Base-by-base conservation (phyloP, 2,888 invertebrate species). In the Ametastegia equiseti region DNA sequence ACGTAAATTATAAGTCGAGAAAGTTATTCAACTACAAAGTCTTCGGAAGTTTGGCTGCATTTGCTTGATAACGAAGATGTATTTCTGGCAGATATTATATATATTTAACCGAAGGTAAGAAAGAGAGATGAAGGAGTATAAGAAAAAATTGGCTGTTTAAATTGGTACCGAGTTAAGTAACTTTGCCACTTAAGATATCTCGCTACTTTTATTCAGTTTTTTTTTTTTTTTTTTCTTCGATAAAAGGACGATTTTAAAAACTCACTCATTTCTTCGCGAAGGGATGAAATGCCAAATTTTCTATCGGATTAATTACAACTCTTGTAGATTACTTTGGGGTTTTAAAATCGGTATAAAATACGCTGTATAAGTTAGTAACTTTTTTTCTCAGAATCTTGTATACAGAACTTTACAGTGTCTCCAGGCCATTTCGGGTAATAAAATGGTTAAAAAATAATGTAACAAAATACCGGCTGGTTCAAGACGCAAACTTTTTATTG, bases 111-210 rank as follows among this genome's bases (percentile, higher is more conserved):
- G n/a, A n/a, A n/a, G n/a, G n/a, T n/a, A n/a, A n/a, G n/a, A n/a
- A n/a, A n/a, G n/a, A n/a, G n/a, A n/a, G n/a, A n/a, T n/a, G 23
- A 54, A 7, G n/a, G 19, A 19, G 54, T 3, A 3, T 3, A 54
- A 54, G 54, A 54, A 54, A 54, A 54, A 54, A 19, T 54, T 54
- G 23, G 7, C 54, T 23, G 19, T 54, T 54, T 54, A 54, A 54
- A 54, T 54, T 54, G 54, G 54, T 54, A 54, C n/a, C 19, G 19
- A 54, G 54, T 54, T 54, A 54, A 23, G 54, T 54, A 54, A 54
- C 54, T 54, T 54, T 54, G 19, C 54, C 54, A 54, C 54, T 54
- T 54, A 54, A 54, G 23, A 54, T 54, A 54, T 54, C 54, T 11
- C 23, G 54, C 23, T 23, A 9, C 50, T 19, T 50, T 50, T 47